phyloP scores from a whole-genome alignment of 2,797 vertebrate species.

The Notolepis coatsorum region DNA sequence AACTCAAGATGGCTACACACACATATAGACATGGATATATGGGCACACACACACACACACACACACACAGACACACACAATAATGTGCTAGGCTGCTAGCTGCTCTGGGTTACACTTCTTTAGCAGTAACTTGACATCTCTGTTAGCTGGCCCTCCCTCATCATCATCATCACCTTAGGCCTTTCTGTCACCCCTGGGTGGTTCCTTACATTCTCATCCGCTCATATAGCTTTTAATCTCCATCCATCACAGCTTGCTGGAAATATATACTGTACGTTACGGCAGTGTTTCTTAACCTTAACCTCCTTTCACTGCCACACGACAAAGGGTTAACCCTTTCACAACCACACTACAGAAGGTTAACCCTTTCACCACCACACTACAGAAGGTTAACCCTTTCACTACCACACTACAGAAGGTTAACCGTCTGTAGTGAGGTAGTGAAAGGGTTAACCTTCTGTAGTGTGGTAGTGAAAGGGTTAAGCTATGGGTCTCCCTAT shows the following conservation, averaged over 20 bases:
- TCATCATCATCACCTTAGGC: constrained; percentile 23
- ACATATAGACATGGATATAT: not conserved
- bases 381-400: too few relatives aligned
- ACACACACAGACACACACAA: not conserved
- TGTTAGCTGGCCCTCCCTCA: constrained; percentile 10
- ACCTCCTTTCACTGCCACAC: too few relatives aligned
- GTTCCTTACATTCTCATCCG: constrained; percentile 26
- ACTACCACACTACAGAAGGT: too few relatives aligned
- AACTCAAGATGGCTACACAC: constrained; percentile 15
- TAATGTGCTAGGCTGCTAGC: constrained; percentile 20
- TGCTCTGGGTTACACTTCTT: constrained; percentile 51
- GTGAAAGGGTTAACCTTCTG: too few relatives aligned
- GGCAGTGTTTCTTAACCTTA: too few relatives aligned
- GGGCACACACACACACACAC: not conserved
- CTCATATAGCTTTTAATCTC: constrained; percentile 28
- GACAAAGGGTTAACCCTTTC: too few relatives aligned
- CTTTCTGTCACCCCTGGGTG: constrained; percentile 19
- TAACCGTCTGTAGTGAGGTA: too few relatives aligned
- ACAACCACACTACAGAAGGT: too few relatives aligned
- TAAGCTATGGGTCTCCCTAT: too few relatives aligned
- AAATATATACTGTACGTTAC: too few relatives aligned
- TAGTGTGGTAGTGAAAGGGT: too few relatives aligned
- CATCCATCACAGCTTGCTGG: constrained; percentile 26
- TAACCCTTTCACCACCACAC: too few relatives aligned
- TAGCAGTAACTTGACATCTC: constrained; percentile 24